phyloP scores from a whole-genome alignment of 1,140 invertebrate species.

The Venustaconcha ellipsiformis region DNA sequence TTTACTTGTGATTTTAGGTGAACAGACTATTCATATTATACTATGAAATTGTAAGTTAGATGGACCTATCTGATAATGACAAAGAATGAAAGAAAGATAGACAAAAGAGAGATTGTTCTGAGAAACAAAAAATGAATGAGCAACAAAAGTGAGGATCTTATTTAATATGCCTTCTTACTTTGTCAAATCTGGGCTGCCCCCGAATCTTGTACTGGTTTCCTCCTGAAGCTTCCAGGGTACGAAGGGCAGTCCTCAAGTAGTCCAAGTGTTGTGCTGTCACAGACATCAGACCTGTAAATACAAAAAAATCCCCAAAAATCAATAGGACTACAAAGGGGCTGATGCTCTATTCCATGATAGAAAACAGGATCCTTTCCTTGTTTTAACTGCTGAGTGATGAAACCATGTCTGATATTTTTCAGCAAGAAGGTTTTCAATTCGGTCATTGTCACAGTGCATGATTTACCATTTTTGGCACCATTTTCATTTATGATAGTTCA shows the following conservation, averaged over 20 bases:
- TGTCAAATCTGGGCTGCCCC: conserved; percentile 61
- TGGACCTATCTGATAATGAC: too few relatives aligned
- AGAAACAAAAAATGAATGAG: too few relatives aligned
- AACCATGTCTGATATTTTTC: too few relatives aligned
- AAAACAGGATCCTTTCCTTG: not conserved
- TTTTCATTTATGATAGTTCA: too few relatives aligned
- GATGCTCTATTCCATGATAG: too few relatives aligned
- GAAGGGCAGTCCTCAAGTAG: conserved; percentile 58
- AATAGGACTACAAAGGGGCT: too few relatives aligned
- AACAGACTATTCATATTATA: too few relatives aligned
- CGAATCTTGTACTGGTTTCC: conserved; percentile 64
- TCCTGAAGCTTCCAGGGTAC: conserved; percentile 49
- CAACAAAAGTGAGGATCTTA: not conserved
- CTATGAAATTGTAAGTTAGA: too few relatives aligned
- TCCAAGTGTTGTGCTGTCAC: conserved; percentile 65
- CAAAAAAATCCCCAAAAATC: not conserved
- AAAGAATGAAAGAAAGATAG: too few relatives aligned
- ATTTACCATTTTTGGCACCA: not conserved
- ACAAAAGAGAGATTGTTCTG: too few relatives aligned
- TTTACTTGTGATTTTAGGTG: too few relatives aligned
- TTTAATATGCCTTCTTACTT: conserved; percentile 42
- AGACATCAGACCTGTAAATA: conserved; percentile 61
- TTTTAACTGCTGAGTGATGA: not conserved
- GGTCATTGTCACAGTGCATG: not conserved
- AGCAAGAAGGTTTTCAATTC: too few relatives aligned